These are phyloP conservation scores for Atta cephalotes DNA, from an alignment of 1,140 invertebrate species.

Conservation along the genomic window DNA sequence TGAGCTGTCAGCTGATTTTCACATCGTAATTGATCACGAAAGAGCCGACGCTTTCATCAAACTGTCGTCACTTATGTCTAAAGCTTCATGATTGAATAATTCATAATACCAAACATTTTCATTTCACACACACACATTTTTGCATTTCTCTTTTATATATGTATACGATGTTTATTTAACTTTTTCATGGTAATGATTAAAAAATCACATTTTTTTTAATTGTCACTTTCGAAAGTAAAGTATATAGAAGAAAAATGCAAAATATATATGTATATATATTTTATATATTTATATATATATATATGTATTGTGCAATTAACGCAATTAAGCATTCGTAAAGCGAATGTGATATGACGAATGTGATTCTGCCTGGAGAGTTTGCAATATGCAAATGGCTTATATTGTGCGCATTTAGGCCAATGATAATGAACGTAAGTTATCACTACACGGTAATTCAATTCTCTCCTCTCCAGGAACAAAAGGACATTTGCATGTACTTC, in stretches of 20 bases:
- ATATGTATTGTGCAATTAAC: not conserved
- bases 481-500: conserved; percentile 44
- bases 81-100: conserved; percentile 4
- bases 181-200: too few relatives aligned
- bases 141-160: not conserved
- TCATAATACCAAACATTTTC: conserved; percentile 4
- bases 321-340: not conserved
- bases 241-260: not conserved
- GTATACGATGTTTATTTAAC: not conserved
- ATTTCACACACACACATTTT: not conserved
- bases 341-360: not conserved
- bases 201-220: too few relatives aligned
- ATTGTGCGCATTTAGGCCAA: conserved; percentile 58
- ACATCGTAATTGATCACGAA: conserved; percentile 51
- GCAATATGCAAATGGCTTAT: conserved; percentile 44
- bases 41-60: conserved; percentile 36
- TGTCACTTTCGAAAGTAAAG: too few relatives aligned
- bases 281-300: not conserved
- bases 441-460: conserved; percentile 53
- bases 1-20: conserved; percentile 52
- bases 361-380: not conserved
- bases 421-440: conserved; percentile 52
- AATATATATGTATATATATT: not conserved
- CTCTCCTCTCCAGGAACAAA: conserved; percentile 16
- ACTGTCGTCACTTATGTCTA: conserved; percentile 6